Conservation (phyloP, 2,113 vertebrate species). For the Physeter macrocephalus region DNA sequence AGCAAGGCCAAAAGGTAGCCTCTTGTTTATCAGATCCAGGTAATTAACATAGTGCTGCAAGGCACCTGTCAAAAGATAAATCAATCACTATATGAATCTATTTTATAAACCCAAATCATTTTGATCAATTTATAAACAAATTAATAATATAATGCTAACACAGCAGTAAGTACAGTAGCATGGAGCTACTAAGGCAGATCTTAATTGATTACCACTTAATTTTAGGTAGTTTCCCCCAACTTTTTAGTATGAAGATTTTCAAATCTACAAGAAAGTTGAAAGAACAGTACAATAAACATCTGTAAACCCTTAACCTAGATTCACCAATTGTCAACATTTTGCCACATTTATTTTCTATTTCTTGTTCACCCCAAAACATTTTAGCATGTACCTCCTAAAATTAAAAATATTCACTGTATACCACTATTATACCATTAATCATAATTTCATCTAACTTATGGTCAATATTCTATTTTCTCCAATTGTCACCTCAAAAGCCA, state of each 20-base stretch:
- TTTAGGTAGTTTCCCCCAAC: not conserved
- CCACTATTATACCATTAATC: not conserved
- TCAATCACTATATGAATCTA: rapidly evolving
- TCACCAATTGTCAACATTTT: not conserved
- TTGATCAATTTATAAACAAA: not conserved
- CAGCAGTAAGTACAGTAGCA: not conserved
- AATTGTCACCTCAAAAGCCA: not conserved
- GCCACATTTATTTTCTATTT: not conserved
- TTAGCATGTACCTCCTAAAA: not conserved
- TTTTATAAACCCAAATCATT: not conserved
- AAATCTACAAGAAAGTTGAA: not conserved
- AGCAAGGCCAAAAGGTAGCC: conserved; percentile 91
- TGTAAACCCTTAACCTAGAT: not conserved
- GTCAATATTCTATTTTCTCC: not conserved
- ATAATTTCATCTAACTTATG: not conserved
- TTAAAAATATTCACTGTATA: not conserved
- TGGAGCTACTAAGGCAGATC: not conserved
- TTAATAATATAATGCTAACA: not conserved
- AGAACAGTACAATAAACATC: not conserved
- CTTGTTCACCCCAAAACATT: not conserved
- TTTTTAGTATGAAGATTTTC: conserved; percentile 6
- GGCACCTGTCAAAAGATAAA: conserved; percentile 82
- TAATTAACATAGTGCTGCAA: conserved; percentile 85
- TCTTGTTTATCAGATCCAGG: conserved; percentile 88
- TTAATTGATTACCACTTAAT: not conserved